A percentile compares a stretch with the other conserved stretches of the same genome.
Evolutionary conservation across 2,113 vertebrate species (phyloP).

Genomic region (Pardalotus punctatus): DNA sequence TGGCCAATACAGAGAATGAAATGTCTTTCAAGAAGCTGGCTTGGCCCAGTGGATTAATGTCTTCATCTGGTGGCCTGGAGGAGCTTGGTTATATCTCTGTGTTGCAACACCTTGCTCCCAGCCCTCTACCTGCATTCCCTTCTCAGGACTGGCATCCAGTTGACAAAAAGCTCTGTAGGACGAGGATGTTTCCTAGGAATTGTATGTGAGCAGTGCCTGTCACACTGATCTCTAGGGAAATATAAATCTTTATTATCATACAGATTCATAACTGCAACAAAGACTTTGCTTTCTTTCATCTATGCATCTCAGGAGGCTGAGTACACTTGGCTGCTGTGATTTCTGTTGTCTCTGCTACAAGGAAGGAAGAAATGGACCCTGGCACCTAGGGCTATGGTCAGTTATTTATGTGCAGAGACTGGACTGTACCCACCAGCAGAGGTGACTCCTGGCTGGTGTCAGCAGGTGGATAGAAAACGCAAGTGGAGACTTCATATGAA

Average conservation of each 20-base stretch:
- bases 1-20: not conserved
- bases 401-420: not conserved
- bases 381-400: not conserved
- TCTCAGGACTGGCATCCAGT: not conserved
- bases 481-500: not conserved
- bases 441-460: not conserved
- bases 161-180: not conserved
- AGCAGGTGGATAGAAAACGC: not conserved
- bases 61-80: not conserved
- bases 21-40: not conserved
- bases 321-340: not conserved
- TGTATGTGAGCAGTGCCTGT: not conserved
- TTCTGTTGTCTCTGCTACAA: not conserved
- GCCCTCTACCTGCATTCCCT: not conserved
- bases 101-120: not conserved
- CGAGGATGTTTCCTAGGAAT: not conserved
- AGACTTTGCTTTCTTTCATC: not conserved
- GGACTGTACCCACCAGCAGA: not conserved
- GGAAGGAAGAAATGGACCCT: not conserved
- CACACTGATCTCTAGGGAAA: not conserved
- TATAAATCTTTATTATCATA: not conserved
- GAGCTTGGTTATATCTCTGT: not conserved
- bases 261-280: not conserved
- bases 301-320: not conserved
- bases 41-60: not conserved